Base-by-base conservation (phyloP, 2,888 invertebrate genomes). In the Limnephilus rhombicus region DNA sequence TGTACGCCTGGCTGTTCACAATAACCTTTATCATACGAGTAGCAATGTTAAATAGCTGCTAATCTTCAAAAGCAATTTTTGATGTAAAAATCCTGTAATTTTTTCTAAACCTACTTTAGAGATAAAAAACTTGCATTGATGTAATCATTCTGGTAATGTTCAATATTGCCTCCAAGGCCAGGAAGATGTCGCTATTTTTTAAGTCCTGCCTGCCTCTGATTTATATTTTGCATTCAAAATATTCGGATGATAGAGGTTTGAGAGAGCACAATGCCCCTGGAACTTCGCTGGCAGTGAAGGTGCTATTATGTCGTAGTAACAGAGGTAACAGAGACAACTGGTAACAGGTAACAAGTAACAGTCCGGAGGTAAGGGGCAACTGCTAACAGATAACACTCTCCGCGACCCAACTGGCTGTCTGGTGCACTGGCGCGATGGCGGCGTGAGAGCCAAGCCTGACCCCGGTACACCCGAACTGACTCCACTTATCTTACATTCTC, bases 401-500 rank as follows among this genome's bases (percentile, higher is more conserved):
- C 24, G 24, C 49, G 49, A 49, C 49, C 49, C 15, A 18, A n/a
- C 24, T 37, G 83, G 24, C 83, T 37, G 37, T 4, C 18, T 37
- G 31, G 83, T 13, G 37, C 31, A 68, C 53, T 41, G 41, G 41
- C 41, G 45, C 45, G 45, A 11, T 24, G 68, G 7, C 80, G 68
- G 68, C 88, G 88, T 88, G 90, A 29, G 90, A 82, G 29, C 80
- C 82, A 15, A 80, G 29, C 45, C 49, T 49, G 82, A 45, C 49
- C 90, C 81, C 41, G n/a, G 31, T n/a, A 89, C 80, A 37, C 41
- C 80, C 68, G 68, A 68, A 34, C 80, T 13, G 80, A 37, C 82
- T 83, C 82, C 31, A 34, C 68, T 68, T 68, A 68, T 82, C 86
- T 86, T 45, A 11, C 49, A 13, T 49, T 86, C 86, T 49, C 45